Conservation (phyloP, 1,140 invertebrate species). For the Macrobrachium nipponense region DNA sequence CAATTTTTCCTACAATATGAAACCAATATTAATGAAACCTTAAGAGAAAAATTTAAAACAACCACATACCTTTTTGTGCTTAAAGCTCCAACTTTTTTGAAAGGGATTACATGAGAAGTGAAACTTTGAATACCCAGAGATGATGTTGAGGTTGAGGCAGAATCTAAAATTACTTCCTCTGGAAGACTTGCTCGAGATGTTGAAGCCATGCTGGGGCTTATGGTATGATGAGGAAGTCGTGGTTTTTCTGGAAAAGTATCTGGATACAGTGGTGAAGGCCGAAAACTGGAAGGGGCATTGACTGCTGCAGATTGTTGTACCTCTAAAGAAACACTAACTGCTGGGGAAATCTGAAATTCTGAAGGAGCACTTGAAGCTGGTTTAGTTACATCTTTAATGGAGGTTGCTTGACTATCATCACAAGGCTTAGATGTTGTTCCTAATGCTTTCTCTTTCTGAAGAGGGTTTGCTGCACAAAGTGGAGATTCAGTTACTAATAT, state of each 20-base stretch:
- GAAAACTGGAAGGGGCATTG: no score
- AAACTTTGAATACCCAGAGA: not conserved
- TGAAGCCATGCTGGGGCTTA: slow-evolving; percentile 21
- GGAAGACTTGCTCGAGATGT: not conserved
- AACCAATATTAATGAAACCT: not conserved
- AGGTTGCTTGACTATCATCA: no score
- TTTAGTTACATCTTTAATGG: no score
- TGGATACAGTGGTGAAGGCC: not conserved
- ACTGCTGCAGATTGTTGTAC: not conserved
- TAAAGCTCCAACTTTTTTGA: slow-evolving; percentile 21
- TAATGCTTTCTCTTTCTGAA: no score
- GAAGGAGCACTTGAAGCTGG: no score
- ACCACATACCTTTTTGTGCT: slow-evolving; percentile 34
- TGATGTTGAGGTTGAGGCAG: not conserved
- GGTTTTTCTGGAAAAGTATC: slow-evolving; percentile 18
- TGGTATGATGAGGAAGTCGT: slow-evolving; percentile 26
- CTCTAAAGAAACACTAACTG: not conserved
- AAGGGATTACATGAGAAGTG: slow-evolving; percentile 5
- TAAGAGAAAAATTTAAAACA: not conserved
- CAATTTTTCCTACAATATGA: not conserved
- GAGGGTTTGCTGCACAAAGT: no score
- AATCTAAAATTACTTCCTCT: not conserved
- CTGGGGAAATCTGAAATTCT: no score
- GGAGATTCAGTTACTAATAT: no score
- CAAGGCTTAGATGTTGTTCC: no score